These are phyloP conservation scores for Bergia puertoricense DNA, from an alignment of 92 coral and sea anemone species.

Conservation along the genomic window DNA sequence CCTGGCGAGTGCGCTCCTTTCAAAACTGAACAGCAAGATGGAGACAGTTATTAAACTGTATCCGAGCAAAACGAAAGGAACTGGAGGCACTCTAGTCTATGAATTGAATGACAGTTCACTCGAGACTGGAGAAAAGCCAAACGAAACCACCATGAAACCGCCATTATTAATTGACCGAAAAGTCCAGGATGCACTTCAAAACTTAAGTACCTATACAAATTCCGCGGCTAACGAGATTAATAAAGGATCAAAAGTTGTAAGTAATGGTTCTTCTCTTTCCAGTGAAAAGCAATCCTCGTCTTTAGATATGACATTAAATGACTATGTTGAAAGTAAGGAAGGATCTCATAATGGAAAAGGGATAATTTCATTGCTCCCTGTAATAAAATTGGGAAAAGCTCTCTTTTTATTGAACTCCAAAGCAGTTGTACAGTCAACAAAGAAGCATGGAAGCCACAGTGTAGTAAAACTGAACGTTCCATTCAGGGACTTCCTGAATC, in stretches of 20 bases:
- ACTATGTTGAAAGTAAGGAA: neutral
- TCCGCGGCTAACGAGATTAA: neutral
- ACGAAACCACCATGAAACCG: neutral
- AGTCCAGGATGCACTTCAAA: neutral
- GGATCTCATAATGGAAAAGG: neutral
- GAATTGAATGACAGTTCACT: neutral
- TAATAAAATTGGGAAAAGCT: conserved; percentile 32
- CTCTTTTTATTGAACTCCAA: conserved; percentile 21
- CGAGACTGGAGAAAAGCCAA: neutral
- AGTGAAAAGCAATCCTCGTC: neutral
- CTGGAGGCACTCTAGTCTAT: neutral
- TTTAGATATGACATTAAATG: neutral
- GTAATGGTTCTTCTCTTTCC: neutral
- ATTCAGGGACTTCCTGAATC: neutral
- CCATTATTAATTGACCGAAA: neutral
- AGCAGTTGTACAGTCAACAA: conserved; percentile 17
- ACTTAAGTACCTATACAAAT: neutral
- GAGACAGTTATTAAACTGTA: conserved; percentile 20
- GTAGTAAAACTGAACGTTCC: conserved; percentile 3
- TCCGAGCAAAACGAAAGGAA: neutral
- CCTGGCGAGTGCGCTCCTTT: neutral
- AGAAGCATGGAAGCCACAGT: neutral
- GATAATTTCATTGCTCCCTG: conserved; percentile 5
- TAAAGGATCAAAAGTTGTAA: neutral
- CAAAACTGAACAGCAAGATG: neutral